These are phyloP conservation scores for Peromyscus melanophrys DNA, from an alignment of 2,797 vertebrate species.

Conservation along the genomic window DNA sequence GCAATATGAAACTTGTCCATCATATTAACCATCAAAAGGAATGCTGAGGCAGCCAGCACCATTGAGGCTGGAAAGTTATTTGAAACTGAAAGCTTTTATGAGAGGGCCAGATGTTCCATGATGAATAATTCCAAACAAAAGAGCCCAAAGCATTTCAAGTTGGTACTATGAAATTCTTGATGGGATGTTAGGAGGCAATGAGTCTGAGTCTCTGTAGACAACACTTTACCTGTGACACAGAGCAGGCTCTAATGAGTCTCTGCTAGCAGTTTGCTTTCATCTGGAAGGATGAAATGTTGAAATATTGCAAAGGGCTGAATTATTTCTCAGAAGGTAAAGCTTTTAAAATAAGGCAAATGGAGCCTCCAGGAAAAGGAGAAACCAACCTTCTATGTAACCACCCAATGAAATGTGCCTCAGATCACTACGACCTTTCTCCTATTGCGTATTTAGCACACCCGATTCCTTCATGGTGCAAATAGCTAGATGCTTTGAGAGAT, in stretches of 20 bases:
- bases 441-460: not conserved
- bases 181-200: constrained; percentile 69
- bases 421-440: not conserved
- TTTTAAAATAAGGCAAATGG: constrained; percentile 56
- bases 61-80: constrained; percentile 84
- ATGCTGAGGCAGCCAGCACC: constrained; percentile 80
- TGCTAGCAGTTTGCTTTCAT: constrained; percentile 65
- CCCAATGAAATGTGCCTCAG: constrained; percentile 8
- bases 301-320: constrained; percentile 52
- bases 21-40: constrained; percentile 87
- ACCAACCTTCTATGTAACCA: not conserved
- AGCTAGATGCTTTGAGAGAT: constrained; percentile 29
- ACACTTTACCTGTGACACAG: not conserved
- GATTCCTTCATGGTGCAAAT: not conserved
- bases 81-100: constrained; percentile 83
- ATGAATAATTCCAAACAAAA: constrained; percentile 87
- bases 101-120: constrained; percentile 85
- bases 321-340: constrained; percentile 52
- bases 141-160: constrained; percentile 78
- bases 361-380: constrained; percentile 54
- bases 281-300: constrained; percentile 66
- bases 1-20: constrained; percentile 81
- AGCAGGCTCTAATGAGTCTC: not conserved
- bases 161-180: constrained; percentile 86
- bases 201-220: constrained; percentile 67